Base-by-base conservation (phyloP, 2,113 vertebrate genomes). In the Vulpes vulpes region DNA sequence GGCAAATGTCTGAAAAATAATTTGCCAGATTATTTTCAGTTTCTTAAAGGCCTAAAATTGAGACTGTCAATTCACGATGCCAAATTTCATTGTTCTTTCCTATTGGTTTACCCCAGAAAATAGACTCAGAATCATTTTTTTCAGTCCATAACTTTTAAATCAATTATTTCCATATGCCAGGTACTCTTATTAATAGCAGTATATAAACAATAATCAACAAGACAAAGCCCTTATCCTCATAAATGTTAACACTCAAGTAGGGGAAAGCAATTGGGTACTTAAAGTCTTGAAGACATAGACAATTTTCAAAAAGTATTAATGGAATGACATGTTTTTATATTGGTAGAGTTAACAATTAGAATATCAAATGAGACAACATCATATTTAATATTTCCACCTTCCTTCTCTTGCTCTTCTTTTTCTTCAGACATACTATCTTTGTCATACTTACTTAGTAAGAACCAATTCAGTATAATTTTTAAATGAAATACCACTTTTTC, bases 1-100 rank as follows among this genome's bases (percentile, higher is more conserved):
- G 11, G 17, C 2, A 60, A 30, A 11, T 81, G 62, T 69, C 76
- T 53, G 7, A 90, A 76, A 94, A 91, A 62, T 55, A 84, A 94
- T 76, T 95, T 81, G 12, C 2, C 67, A 74, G 65, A 85, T 67
- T 35, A 73, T 78, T 84, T 91, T 65, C 91, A 78, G 83, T 91
- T 83, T 94, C 60, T 74, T 57, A 96, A 78, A 35, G 27, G 2
- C 22, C 23, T 23, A 64, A 83, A 51, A 86, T 49, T 82, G 59
- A 92, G 86, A 85, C 16, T 91, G 7, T 43, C 10, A 38, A 38
- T 20, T 73, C 10, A n/a, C 6, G 67, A n/a, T 25, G 19, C 38
- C 59, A 71, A n/a, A 73, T 81, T 78, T 65, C n/a, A 38, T 25
- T 89, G 11, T 69, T 62, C 4, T 92, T 80, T 81, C 3, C 15